Base-by-base conservation (phyloP, 2,113 vertebrate genomes). In the Panthera uncia region DNA sequence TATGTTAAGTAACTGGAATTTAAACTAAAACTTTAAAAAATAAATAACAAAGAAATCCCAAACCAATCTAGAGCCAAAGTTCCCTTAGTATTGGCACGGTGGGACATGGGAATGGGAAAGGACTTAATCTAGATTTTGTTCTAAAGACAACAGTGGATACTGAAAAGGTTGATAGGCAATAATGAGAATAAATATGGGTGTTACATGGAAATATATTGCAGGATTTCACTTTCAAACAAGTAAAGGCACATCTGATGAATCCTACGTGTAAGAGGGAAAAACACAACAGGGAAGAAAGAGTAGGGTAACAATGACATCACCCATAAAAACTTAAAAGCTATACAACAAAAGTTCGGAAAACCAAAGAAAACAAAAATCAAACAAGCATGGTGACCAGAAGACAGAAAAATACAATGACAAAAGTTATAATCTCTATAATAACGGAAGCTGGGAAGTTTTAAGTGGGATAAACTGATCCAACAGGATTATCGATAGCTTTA, bases 51-150 rank as follows among this genome's bases (percentile, higher is more conserved):
- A 76, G 45, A 29, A 15, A 68, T 12, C 29, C 36, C 4, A 13
- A 50, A 27, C 8, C 7, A 27, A 8, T 38, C 33, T 7, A 8
- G 2, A 74, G 18, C 7, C 4, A 14, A 50, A 13, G 48, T 50
- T 36, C 19, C 38, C 3, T 15, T 21, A 57, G 18, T 23, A 21
- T 15, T 29, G 33, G 27, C 18, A 5, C 0, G 1, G 3, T 0
- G 8, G 0, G 27, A 31, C 2, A 5, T 2, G 16, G 13, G 11
- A 5, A 36, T 16, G 23, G 45, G 27, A 7, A 9, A 0, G 21
- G 4, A 21, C 3, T 3, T 27, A 25, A n/a, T 14, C 3, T 13
- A 3, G 0, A n/a, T 5, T 14, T 38, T 16, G 5, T 25, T 16
- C 1, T 23, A 25, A 27, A 23, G 36, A 27, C 27, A 78, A 50